Percentiles rank a stretch among this genome's conserved stretches.
phyloP scores from a whole-genome alignment of 2,797 vertebrate species.

The Paedocypris micromegethes region DNA sequence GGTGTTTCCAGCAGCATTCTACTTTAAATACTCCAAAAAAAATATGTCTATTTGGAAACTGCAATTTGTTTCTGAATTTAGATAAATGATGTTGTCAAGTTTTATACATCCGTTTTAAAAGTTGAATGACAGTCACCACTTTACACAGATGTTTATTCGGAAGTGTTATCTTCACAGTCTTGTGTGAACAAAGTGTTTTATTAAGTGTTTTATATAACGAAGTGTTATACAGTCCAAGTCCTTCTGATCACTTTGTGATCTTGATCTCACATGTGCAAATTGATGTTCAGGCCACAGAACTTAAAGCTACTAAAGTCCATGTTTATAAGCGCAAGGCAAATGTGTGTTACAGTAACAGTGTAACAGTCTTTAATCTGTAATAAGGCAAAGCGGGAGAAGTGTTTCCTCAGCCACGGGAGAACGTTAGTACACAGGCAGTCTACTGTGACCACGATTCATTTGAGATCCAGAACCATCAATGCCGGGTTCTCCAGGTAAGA shows the following conservation, averaged over 20 bases:
- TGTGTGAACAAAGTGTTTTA: slow-evolving; percentile 25
- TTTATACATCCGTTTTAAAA: not conserved
- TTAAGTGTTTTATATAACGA: slow-evolving; percentile 5
- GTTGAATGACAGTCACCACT: not conserved
- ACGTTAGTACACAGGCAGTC: not conserved
- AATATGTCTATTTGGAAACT: no score
- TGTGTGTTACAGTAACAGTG: not conserved
- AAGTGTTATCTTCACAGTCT: slow-evolving; percentile 34
- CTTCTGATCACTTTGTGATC: not conserved
- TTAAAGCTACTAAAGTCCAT: not conserved
- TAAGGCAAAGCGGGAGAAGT: slow-evolving; percentile 4
- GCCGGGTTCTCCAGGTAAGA: slow-evolving; percentile 89
- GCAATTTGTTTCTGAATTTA: no score
- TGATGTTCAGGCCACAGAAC: no score
- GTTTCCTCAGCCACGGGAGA: not conserved
- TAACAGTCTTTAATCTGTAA: not conserved
- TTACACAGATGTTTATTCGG: not conserved
- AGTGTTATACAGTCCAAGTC: not conserved
- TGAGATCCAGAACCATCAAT: slow-evolving; percentile 69
- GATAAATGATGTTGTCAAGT: not conserved
- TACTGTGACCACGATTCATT: slow-evolving; percentile 11
- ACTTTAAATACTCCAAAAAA: no score
- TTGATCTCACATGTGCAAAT: not conserved
- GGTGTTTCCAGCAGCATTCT: no score
- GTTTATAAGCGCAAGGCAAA: not conserved